Percentiles rank a stretch among this genome's conserved stretches.
These are phyloP conservation scores for Hirtodrosophila confusa DNA, from an alignment of 2,888 invertebrate species.

Conservation along the genomic window DNA sequence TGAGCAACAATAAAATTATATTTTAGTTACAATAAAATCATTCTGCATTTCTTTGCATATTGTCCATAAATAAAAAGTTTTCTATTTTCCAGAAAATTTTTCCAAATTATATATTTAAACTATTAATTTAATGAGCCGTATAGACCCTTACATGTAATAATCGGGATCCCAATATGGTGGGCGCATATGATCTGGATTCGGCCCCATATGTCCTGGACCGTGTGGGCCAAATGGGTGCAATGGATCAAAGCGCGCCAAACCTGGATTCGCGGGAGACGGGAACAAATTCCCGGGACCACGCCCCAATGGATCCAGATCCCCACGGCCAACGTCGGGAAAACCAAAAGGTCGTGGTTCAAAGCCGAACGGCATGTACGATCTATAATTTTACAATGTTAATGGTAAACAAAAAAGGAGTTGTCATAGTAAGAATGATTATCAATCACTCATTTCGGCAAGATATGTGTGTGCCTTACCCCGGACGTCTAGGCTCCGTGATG, in stretches of 20 bases:
- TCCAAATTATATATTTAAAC: conserved; percentile 16
- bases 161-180: conserved; percentile 86
- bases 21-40: conserved; percentile 42
- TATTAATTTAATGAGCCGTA: conserved; percentile 38
- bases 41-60: background rate
- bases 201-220: conserved; percentile 77
- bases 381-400: conserved; percentile 12
- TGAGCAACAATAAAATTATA: conserved; percentile 65
- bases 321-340: conserved; percentile 87
- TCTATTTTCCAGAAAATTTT: conserved; percentile 8
- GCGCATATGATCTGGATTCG: conserved; percentile 89
- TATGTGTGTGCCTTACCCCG: conserved; percentile 46
- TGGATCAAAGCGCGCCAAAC: conserved; percentile 88
- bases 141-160: conserved; percentile 77
- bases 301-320: conserved; percentile 91
- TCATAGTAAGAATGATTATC: background rate
- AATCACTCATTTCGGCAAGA: no score
- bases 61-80: background rate
- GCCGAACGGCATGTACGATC: conserved; percentile 51
- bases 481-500: conserved; percentile 71
- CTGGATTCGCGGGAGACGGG: conserved; percentile 39
- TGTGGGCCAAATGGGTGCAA: conserved; percentile 88
- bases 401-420: background rate
- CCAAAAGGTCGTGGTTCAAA: conserved; percentile 78
- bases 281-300: conserved; percentile 83